These are phyloP conservation scores for Myiagra hebetior DNA, from an alignment of 2,113 vertebrate species.

Conservation along the genomic window DNA sequence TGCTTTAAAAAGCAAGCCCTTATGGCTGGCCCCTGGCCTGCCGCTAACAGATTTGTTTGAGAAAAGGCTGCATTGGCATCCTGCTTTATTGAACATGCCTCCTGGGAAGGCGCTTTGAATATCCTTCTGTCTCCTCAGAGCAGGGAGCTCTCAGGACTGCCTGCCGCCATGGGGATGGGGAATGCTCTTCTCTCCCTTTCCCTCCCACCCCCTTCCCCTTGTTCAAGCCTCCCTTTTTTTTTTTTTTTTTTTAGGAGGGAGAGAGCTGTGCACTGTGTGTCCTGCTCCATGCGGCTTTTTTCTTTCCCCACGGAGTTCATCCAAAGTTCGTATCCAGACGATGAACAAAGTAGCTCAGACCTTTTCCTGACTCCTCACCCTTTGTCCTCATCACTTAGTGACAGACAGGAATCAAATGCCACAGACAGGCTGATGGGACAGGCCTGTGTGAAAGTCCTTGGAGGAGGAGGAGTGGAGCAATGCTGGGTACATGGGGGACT, in stretches of 20 bases:
- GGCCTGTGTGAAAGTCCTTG: constrained; percentile 31
- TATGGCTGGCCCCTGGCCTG: constrained; percentile 61
- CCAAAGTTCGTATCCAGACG: constrained; percentile 92
- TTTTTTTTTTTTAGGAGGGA: neutral
- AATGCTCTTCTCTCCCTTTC: constrained; percentile 9
- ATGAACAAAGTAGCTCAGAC: constrained; percentile 86
- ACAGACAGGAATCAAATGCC: constrained; percentile 79
- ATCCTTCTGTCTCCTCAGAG: constrained; percentile 70
- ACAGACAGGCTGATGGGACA: constrained; percentile 64
- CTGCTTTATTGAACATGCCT: constrained; percentile 74
- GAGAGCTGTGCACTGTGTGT: neutral
- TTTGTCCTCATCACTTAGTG: constrained; percentile 82
- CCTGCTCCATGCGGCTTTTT: constrained; percentile 56
- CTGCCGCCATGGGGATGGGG: constrained; percentile 59
- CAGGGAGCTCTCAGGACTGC: constrained; percentile 73
- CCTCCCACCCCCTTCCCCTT: neutral
- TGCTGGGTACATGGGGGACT: neutral
- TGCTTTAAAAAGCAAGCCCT: constrained; percentile 49
- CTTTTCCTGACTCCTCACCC: constrained; percentile 87
- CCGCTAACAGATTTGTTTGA: constrained; percentile 63
- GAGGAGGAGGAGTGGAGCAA: neutral
- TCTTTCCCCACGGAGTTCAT: constrained; percentile 83
- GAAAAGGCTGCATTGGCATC: constrained; percentile 58
- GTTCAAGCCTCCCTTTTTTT: neutral
- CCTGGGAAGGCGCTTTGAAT: constrained; percentile 71